These are phyloP conservation scores for Oxytorus armatus DNA, from an alignment of 2,888 invertebrate genomes.

Conservation along the genomic window DNA sequence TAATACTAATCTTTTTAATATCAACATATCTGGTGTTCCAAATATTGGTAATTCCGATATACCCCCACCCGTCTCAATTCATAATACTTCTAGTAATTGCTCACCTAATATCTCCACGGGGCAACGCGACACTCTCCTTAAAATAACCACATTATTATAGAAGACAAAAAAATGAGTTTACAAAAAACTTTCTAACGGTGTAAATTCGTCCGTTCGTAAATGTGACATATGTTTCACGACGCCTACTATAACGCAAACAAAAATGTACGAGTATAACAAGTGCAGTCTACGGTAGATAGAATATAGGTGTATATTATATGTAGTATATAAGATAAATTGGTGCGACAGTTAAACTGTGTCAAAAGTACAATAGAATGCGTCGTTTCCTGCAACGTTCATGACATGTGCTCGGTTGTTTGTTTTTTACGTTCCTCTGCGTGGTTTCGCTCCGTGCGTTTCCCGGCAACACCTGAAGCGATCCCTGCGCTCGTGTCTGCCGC, in stretches of 20 bases:
- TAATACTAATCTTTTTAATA: too few relatives aligned
- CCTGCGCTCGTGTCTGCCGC: slow-evolving; percentile 58
- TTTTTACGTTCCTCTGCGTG: slow-evolving; percentile 49
- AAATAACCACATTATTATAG: too few relatives aligned
- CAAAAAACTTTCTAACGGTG: slow-evolving; percentile 1
- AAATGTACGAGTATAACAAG: slow-evolving; percentile 72
- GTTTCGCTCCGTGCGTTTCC: slow-evolving; percentile 64
- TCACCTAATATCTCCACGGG: too few relatives aligned
- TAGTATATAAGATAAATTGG: slow-evolving; percentile 77
- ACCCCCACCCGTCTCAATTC: too few relatives aligned
- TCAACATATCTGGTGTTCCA: too few relatives aligned
- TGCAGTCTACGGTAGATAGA: slow-evolving; percentile 66
- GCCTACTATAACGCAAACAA: slow-evolving; percentile 44
- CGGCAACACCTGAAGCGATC: slow-evolving; percentile 51
- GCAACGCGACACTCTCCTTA: too few relatives aligned
- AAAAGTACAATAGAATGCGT: slow-evolving; percentile 83
- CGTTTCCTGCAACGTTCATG: slow-evolving; percentile 81
- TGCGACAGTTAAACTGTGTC: slow-evolving; percentile 84
- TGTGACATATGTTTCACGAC: slow-evolving; percentile 49
- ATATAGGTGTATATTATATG: background rate
- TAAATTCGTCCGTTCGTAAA: slow-evolving; percentile 48
- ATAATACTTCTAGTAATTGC: too few relatives aligned
- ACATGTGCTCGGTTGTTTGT: slow-evolving; percentile 75
- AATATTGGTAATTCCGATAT: too few relatives aligned
- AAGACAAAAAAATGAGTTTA: too few relatives aligned